Conservation (phyloP, 2,888 invertebrate genomes). For the Brachyptera risi region DNA sequence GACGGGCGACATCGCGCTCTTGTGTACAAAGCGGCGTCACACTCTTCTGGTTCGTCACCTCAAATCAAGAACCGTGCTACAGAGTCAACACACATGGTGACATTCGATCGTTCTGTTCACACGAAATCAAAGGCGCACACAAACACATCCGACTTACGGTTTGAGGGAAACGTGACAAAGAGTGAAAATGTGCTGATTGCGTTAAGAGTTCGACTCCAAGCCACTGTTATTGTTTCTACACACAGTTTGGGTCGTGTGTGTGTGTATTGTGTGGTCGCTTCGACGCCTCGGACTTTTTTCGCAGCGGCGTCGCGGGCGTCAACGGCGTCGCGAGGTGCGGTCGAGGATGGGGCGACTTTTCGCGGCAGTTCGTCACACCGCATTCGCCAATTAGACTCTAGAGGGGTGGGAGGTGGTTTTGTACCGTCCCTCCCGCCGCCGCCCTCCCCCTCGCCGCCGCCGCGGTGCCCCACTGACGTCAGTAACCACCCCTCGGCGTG, state of each 20-base stretch:
- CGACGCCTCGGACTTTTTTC: constrained; percentile 3
- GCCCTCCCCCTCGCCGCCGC: constrained; percentile 23
- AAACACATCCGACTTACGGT: too few species aligned
- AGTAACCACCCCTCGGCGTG: constrained; percentile 18
- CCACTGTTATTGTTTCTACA: too few species aligned
- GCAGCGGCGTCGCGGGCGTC: constrained; percentile 6
- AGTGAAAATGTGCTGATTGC: too few species aligned
- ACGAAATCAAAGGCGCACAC: not conserved
- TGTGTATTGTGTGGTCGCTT: not conserved
- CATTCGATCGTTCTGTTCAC: constrained; percentile 15
- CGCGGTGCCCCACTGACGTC: constrained; percentile 19
- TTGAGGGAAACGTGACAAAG: too few species aligned
- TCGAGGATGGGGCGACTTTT: constrained; percentile 28
- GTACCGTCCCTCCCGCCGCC: constrained; percentile 20
- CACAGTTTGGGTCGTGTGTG: not conserved
- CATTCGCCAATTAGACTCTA: constrained; percentile 36
- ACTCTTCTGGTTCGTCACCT: constrained; percentile 17
- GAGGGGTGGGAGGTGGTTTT: constrained; percentile 23
- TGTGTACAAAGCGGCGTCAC: constrained; percentile 15
- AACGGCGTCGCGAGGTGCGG: constrained; percentile 22
- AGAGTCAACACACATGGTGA: constrained; percentile 6
- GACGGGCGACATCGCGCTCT: constrained; percentile 1
- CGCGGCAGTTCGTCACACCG: constrained; percentile 32
- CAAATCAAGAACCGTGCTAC: constrained; percentile 11
- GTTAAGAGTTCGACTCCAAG: too few species aligned